Evolutionary conservation across 1,140 invertebrate genomes (phyloP).

Genomic region (Procambarus clarkii): DNA sequence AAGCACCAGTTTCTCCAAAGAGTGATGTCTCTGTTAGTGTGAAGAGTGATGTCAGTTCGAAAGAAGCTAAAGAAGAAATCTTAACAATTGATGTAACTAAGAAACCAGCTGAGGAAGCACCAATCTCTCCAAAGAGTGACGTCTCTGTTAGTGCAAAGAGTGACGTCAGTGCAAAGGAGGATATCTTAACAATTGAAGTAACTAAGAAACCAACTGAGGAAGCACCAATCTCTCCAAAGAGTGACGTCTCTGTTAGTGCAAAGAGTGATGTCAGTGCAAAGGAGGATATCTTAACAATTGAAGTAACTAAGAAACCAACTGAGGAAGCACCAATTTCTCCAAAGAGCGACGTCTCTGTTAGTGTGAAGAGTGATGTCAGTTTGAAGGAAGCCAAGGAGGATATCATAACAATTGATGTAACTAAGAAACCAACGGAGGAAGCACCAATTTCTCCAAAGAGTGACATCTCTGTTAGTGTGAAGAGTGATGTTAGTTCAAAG

Average conservation of each 20-base stretch:
- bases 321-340: slow-evolving; percentile 45
- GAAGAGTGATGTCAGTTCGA: slow-evolving; percentile 20
- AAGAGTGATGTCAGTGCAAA: slow-evolving; percentile 50
- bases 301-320: slow-evolving; percentile 65
- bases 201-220: slow-evolving; percentile 12
- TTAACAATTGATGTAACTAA: slow-evolving; percentile 67
- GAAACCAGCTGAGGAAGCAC: slow-evolving; percentile 16
- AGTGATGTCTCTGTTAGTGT: slow-evolving; percentile 30
- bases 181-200: background rate
- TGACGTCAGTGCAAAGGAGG: slow-evolving; percentile 5
- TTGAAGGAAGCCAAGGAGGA: background rate
- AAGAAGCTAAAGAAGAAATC: background rate
- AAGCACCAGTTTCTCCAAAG: slow-evolving; percentile 11
- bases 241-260: slow-evolving; percentile 26
- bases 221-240: slow-evolving; percentile 46
- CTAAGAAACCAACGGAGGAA: slow-evolving; percentile 8
- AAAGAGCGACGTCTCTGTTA: slow-evolving; percentile 46
- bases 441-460: slow-evolving; percentile 53
- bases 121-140: slow-evolving; percentile 39
- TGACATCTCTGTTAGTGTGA: slow-evolving; percentile 48
- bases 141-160: slow-evolving; percentile 3
- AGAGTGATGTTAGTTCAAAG: slow-evolving; percentile 39
- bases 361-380: slow-evolving; percentile 35
- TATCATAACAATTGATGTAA: background rate
- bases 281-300: slow-evolving; percentile 5